Percentiles rank a stretch among this genome's conserved stretches.
These are phyloP conservation scores for Barbus barbus DNA, from an alignment of 2,113 vertebrate genomes.

Conservation along the genomic window DNA sequence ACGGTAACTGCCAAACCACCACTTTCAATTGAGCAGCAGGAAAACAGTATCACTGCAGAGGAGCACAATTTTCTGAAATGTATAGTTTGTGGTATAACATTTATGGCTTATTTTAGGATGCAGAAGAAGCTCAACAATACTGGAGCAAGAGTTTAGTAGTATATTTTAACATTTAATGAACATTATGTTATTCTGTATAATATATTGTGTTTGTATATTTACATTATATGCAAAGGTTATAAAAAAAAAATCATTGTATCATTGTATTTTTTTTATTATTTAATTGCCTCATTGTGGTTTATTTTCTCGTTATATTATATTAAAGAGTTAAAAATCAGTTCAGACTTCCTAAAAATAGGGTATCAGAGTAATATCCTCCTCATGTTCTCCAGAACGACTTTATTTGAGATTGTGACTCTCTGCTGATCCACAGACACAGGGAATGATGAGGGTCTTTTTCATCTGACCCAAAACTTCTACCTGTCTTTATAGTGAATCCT, in stretches of 20 bases:
- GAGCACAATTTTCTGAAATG: background rate
- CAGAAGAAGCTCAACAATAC: background rate
- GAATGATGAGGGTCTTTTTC: background rate
- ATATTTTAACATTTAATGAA: background rate
- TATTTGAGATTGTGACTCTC: background rate
- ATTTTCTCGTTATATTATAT: too few relatives aligned
- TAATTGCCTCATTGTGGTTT: too few relatives aligned
- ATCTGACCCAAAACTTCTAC: background rate
- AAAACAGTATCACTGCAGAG: background rate
- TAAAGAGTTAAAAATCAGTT: background rate
- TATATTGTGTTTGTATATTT: background rate
- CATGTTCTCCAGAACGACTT: background rate
- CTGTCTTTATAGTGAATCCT: slow-evolving; percentile 3
- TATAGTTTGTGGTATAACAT: background rate
- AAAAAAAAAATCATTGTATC: too few relatives aligned
- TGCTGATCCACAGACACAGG: background rate
- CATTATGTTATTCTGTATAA: too few relatives aligned
- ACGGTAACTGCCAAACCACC: background rate
- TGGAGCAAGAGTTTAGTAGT: background rate
- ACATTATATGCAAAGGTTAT: too few relatives aligned
- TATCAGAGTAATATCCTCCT: background rate
- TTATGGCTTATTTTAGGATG: background rate
- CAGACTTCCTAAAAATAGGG: background rate
- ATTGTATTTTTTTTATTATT: too few relatives aligned
- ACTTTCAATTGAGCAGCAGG: background rate